Evolutionary conservation across 2,113 vertebrate genomes (phyloP).

Genomic region (Chamaetylas fuelleborni): DNA sequence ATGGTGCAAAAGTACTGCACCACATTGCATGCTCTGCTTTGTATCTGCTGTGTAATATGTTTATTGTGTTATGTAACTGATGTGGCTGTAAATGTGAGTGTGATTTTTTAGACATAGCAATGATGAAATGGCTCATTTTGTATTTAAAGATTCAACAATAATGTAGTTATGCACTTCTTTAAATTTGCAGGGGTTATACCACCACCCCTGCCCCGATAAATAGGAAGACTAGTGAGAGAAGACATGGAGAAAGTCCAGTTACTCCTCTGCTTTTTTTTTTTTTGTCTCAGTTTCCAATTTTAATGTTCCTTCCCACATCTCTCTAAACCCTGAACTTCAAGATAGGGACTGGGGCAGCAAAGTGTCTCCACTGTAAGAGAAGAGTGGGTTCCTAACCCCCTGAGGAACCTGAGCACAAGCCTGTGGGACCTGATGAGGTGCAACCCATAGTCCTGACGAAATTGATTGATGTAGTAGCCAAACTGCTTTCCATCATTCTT

Average conservation of each 20-base stretch:
- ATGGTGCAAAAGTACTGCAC: neutral
- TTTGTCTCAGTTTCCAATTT: neutral
- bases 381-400: too few relatives aligned
- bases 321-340: neutral
- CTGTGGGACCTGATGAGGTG: neutral
- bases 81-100: neutral
- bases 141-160: neutral
- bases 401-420: neutral
- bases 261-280: neutral
- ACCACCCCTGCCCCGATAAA: fast-evolving
- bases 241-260: neutral
- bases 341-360: neutral
- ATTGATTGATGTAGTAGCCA: neutral
- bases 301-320: neutral
- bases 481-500: neutral
- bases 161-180: neutral
- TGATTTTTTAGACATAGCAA: neutral
- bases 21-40: neutral
- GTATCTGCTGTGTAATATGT: fast-evolving
- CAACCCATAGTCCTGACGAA: neutral
- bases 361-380: neutral
- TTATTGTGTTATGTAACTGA: neutral
- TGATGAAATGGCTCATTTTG: neutral
- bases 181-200: neutral
- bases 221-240: neutral